Evolutionary conservation across 2,888 invertebrate species (phyloP).

Genomic region (Strigamia crassipes): DNA sequence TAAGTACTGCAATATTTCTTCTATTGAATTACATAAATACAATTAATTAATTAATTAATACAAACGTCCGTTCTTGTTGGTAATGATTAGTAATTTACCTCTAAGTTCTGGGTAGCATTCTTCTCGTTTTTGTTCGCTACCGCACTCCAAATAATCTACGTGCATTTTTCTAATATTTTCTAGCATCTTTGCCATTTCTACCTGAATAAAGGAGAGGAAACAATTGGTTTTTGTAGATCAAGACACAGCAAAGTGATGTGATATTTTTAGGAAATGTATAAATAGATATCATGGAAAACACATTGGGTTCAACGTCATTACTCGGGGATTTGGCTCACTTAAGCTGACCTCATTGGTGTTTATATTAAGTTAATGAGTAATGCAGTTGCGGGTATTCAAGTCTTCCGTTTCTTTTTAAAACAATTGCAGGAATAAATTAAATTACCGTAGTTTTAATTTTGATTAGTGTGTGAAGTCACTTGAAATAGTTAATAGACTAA

Average conservation of each 20-base stretch:
- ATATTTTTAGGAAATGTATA: slow-evolving; percentile 5
- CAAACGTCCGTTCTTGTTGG: not conserved
- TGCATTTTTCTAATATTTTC: not conserved
- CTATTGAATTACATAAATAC: not conserved
- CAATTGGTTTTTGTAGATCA: not conserved
- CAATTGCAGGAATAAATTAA: not conserved
- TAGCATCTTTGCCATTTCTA: not conserved
- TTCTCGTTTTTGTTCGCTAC: not conserved
- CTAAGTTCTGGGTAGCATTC: not conserved
- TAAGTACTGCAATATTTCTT: not conserved
- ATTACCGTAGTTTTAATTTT: not conserved
- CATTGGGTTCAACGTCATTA: not conserved
- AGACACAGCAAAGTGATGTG: not conserved
- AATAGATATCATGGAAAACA: not conserved
- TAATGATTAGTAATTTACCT: not conserved
- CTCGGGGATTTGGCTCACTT: not conserved
- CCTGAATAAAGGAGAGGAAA: not conserved
- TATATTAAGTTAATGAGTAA: not conserved
- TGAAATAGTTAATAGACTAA: not conserved
- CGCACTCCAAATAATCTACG: not conserved
- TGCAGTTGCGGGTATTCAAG: not conserved
- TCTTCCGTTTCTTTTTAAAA: not conserved
- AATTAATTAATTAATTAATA: too few species aligned
- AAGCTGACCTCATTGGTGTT: not conserved
- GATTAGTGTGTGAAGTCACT: not conserved